Evolutionary conservation across 2,113 vertebrate genomes (phyloP).

Genomic region (Mohoua ochrocephala): DNA sequence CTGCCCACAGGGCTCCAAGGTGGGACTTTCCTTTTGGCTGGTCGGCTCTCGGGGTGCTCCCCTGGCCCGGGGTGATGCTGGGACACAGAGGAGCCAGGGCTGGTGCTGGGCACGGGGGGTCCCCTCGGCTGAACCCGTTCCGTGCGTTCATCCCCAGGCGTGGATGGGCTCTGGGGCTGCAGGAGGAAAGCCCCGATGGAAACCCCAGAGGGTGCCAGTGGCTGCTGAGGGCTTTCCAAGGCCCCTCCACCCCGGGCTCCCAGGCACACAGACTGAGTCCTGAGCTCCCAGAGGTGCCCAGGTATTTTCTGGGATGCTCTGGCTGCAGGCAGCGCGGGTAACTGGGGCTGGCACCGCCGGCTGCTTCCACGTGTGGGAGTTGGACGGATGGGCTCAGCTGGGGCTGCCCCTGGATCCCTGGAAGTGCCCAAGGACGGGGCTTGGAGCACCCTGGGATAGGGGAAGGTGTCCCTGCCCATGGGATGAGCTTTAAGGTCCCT

Average conservation of each 20-base stretch:
- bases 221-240: not conserved
- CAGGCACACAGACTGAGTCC: rapidly evolving
- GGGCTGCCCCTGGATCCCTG: not conserved
- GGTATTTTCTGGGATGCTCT: rapidly evolving
- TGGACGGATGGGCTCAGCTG: not conserved
- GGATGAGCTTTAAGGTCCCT: not conserved
- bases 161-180: not conserved
- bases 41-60: not conserved
- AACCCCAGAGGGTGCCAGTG: not conserved
- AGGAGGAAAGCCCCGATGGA: not conserved
- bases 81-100: not conserved
- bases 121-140: not conserved
- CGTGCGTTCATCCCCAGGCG: not conserved
- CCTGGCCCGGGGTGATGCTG: not conserved
- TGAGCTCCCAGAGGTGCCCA: rapidly evolving
- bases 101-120: not conserved
- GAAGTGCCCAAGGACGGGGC: not conserved
- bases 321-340: not conserved
- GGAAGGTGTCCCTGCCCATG: not conserved
- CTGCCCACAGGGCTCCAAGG: not conserved
- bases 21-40: not conserved
- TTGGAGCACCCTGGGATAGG: not conserved
- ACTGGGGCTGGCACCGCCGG: too few species aligned
- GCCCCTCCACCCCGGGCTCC: not conserved
- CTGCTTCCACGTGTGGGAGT: rapidly evolving